These are phyloP conservation scores for Cydia strobilella DNA, from an alignment of 1,140 invertebrate species.

Conservation along the genomic window DNA sequence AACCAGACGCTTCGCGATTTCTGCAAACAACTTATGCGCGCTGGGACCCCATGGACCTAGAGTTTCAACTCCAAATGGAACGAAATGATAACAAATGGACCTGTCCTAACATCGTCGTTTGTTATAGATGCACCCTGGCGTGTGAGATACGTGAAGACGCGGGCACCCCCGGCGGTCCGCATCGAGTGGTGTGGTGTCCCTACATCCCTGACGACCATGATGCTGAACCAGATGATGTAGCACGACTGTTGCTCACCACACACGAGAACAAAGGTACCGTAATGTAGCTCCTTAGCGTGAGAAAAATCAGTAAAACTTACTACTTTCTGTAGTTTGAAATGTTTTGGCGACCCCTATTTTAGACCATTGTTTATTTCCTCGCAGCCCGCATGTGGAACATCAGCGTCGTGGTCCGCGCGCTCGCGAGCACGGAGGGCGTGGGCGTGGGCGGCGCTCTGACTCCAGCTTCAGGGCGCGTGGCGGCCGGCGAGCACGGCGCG, in stretches of 20 bases:
- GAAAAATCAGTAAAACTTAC: no score
- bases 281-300: no score
- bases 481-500: constrained; percentile 81
- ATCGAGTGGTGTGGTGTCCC: constrained; percentile 93
- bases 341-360: no score
- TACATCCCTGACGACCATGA: constrained; percentile 88
- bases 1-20: no score
- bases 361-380: background rate
- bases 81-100: no score
- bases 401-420: background rate
- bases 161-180: constrained; percentile 59
- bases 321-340: no score
- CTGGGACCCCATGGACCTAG: no score
- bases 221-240: constrained; percentile 84
- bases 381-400: constrained; percentile 68
- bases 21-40: no score
- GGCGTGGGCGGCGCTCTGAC: constrained; percentile 10
- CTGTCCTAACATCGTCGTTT: background rate
- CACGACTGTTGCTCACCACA: constrained; percentile 89
- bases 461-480: constrained; percentile 18
- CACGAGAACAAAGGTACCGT: constrained; percentile 85
- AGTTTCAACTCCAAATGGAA: no score
- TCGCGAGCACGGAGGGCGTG: background rate
- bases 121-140: constrained; percentile 62
- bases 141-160: constrained; percentile 81